Evolutionary conservation across 2,797 vertebrate species (phyloP).

Genomic region (Sebastes nivosus): DNA sequence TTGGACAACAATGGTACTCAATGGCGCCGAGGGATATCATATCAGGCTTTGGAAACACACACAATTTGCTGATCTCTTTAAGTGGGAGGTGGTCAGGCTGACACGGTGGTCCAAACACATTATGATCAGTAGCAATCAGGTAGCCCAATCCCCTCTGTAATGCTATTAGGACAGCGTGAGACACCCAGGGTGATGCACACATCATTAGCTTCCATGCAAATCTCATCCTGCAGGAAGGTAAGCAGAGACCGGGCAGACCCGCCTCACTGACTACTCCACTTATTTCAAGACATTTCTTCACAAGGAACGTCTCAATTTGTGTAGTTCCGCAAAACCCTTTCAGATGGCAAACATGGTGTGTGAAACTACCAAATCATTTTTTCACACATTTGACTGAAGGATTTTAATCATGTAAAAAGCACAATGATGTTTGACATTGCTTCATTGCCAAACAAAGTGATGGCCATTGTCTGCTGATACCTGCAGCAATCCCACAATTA

Average conservation of each 20-base stretch:
- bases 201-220: conserved; percentile 45
- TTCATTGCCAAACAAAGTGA: conserved; percentile 10
- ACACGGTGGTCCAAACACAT: conserved; percentile 56
- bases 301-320: not conserved
- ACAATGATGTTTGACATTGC: not conserved
- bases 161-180: conserved; percentile 50
- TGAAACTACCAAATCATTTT: not conserved
- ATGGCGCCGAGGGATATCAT: not conserved
- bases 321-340: not conserved
- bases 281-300: not conserved
- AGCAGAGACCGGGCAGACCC: conserved; percentile 10
- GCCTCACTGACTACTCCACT: not conserved
- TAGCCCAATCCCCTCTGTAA: conserved; percentile 49
- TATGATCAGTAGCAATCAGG: conserved; percentile 52
- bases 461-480: not conserved
- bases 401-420: not conserved
- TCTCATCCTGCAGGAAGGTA: conserved; percentile 27
- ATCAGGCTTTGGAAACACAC: not conserved
- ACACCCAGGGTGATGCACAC: conserved; percentile 19
- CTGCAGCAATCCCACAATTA: not conserved
- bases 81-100: conserved; percentile 29
- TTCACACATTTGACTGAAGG: not conserved
- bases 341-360: not conserved
- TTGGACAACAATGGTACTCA: not conserved
- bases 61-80: conserved; percentile 39